These are phyloP conservation scores for Lepus timidus DNA, from an alignment of 2,113 vertebrate species.

Conservation along the genomic window DNA sequence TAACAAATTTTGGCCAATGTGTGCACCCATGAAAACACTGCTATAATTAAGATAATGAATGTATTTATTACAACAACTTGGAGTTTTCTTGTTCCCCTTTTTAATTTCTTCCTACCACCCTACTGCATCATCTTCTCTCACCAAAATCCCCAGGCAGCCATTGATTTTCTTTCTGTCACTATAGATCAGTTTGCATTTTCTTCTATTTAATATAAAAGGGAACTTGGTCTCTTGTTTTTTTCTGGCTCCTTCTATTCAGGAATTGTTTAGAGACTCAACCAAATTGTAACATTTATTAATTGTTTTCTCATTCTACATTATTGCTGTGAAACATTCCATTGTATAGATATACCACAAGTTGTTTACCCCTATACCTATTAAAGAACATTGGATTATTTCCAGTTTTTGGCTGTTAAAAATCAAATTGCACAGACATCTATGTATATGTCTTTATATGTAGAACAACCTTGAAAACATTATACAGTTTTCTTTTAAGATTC, in stretches of 20 bases:
- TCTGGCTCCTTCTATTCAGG: neutral
- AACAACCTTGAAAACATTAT: neutral
- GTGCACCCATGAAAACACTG: neutral
- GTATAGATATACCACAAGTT: neutral
- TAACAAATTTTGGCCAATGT: conserved; percentile 13
- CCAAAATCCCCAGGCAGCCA: neutral
- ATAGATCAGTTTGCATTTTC: conserved; percentile 24
- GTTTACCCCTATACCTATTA: neutral
- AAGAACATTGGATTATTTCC: neutral
- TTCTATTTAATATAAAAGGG: neutral
- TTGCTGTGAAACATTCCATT: neutral
- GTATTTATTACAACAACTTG: neutral
- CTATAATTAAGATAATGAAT: neutral
- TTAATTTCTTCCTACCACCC: neutral
- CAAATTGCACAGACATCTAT: neutral
- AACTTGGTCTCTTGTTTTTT: neutral
- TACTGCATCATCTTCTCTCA: neutral
- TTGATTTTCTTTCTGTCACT: conserved; percentile 35
- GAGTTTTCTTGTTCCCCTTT: neutral
- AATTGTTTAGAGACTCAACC: conserved; percentile 24
- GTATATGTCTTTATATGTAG: neutral
- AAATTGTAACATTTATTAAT: neutral
- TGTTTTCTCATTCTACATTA: neutral
- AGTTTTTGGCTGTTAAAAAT: conserved; percentile 33
- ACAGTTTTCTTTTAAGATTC: neutral